Evolutionary conservation across 2,797 vertebrate species (phyloP).

Genomic region (Alosa sapidissima): DNA sequence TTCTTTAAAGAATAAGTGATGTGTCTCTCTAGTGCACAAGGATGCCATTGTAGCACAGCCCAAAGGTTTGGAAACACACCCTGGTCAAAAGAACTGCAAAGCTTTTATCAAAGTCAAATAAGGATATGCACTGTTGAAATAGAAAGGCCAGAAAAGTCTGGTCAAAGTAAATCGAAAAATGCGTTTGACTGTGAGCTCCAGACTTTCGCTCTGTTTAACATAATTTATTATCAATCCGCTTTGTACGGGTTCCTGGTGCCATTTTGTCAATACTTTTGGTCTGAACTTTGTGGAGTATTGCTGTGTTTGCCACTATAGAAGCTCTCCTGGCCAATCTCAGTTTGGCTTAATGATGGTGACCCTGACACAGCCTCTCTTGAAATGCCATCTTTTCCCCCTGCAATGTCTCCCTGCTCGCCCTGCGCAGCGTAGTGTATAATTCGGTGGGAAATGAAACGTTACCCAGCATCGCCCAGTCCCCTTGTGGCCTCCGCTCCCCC

Average conservation of each 20-base stretch:
- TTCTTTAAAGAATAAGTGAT: not conserved
- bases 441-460: not conserved
- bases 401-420: not conserved
- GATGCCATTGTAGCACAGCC: not conserved
- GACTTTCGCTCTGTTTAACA: not conserved
- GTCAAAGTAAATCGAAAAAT: not conserved
- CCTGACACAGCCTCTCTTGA: not conserved
- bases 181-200: not conserved
- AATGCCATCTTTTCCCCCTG: not conserved
- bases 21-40: not conserved
- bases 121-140: not conserved
- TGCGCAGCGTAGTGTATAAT: not conserved
- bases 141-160: not conserved
- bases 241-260: not conserved
- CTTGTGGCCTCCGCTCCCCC: not conserved
- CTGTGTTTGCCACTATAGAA: not conserved
- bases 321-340: not conserved
- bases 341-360: not conserved
- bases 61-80: not conserved
- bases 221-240: slow-evolving; percentile 4
- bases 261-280: not conserved
- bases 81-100: not conserved
- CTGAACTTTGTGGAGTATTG: slow-evolving; percentile 2
- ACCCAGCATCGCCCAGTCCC: not conserved
- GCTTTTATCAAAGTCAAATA: not conserved